These are phyloP conservation scores for Oreonectes daqikongensis DNA, from an alignment of 2,797 vertebrate species.

Conservation along the genomic window DNA sequence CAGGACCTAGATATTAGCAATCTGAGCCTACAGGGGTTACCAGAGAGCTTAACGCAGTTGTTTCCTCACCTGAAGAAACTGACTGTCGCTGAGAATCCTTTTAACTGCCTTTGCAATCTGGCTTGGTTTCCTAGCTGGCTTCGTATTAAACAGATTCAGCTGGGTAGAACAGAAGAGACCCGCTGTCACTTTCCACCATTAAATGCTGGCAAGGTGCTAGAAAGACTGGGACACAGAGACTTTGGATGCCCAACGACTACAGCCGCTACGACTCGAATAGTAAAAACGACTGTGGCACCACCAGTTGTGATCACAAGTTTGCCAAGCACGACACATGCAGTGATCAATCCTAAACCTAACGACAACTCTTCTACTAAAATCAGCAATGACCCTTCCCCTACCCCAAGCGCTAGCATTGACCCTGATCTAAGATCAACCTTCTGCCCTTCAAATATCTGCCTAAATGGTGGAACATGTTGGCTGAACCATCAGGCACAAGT, in stretches of 20 bases:
- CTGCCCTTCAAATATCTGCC: constrained; percentile 85
- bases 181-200: constrained; percentile 93
- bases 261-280: constrained; percentile 68
- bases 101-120: constrained; percentile 91
- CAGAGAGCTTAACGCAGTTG: constrained; percentile 79
- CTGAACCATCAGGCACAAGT: constrained; percentile 72
- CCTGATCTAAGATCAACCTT: constrained; percentile 62
- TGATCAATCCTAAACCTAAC: constrained; percentile 76
- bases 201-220: constrained; percentile 87
- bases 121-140: constrained; percentile 92
- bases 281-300: constrained; percentile 61
- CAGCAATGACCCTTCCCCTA: constrained; percentile 53
- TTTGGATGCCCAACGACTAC: constrained; percentile 90
- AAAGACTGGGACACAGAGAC: constrained; percentile 81
- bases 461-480: constrained; percentile 88
- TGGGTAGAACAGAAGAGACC: constrained; percentile 85
- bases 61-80: constrained; percentile 81
- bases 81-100: constrained; percentile 89
- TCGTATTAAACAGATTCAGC: constrained; percentile 68
- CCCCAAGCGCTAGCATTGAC: constrained; percentile 51
- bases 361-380: constrained; percentile 65
- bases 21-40: constrained; percentile 87
- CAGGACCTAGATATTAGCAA: constrained; percentile 92
- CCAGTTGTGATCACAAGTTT: constrained; percentile 62
- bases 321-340: constrained; percentile 56